Conservation (phyloP, 2,113 vertebrate species). For the Nycticryphes semicollaris region DNA sequence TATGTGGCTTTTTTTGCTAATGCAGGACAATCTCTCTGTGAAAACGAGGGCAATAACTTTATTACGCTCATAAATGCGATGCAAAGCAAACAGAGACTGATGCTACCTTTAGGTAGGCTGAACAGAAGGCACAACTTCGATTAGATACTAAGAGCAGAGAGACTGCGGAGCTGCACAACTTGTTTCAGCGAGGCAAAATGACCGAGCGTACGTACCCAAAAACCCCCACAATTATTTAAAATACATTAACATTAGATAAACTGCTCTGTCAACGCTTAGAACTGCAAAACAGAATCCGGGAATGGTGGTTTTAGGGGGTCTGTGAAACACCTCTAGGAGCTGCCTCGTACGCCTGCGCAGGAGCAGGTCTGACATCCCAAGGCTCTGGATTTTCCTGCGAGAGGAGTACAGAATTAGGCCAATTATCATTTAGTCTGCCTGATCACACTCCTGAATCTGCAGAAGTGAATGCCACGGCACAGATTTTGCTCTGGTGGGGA, state of each 20-base stretch:
- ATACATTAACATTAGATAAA: not conserved
- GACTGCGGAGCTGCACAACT: not conserved
- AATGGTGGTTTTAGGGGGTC: fast-evolving
- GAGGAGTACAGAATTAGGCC: not conserved
- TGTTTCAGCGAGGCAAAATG: slow-evolving; percentile 12
- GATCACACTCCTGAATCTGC: not conserved
- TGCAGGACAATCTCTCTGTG: slow-evolving; percentile 69
- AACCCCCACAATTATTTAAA: not conserved
- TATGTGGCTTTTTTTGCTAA: slow-evolving; percentile 63
- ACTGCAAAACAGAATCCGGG: not conserved
- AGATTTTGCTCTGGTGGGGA: not conserved
- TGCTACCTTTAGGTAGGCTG: not conserved
- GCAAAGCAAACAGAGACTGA: slow-evolving; percentile 59
- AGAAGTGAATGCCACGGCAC: not conserved
- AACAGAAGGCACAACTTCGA: slow-evolving; percentile 44
- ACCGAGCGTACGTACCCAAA: not conserved
- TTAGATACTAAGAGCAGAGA: not conserved
- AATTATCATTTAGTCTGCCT: not conserved
- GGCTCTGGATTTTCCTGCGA: not conserved
- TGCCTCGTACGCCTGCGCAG: not conserved
- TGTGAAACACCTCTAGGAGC: not conserved
- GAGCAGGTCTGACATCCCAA: not conserved
- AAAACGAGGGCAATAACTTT: slow-evolving; percentile 75
- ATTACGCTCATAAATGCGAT: slow-evolving; percentile 67
- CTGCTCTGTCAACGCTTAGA: not conserved